Evolutionary conservation across 64 coral and sea anemone genomes (phyloP).

Genomic region (Porites lutea): DNA sequence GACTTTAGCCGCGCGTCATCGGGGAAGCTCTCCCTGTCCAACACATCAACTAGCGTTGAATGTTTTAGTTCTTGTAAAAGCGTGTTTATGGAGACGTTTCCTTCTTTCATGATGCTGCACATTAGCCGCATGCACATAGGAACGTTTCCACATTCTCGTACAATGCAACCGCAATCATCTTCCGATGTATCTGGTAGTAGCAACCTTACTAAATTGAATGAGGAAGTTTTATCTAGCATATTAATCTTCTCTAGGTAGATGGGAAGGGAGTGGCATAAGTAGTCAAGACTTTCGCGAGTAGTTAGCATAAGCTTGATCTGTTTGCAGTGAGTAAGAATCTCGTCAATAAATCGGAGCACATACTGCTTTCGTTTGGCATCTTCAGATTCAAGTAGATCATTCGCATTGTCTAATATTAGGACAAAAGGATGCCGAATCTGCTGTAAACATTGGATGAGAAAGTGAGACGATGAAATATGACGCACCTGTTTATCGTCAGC

Average conservation of each 20-base stretch:
- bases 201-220: neutral
- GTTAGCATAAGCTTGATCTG: neutral
- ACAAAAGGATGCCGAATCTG: neutral
- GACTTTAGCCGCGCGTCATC: neutral
- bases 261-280: neutral
- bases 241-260: neutral
- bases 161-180: neutral
- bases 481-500: neutral
- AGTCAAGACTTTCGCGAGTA: too few species aligned
- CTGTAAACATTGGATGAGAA: neutral
- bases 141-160: neutral
- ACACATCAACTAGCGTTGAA: neutral
- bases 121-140: neutral
- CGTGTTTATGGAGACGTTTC: neutral
- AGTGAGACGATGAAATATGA: neutral
- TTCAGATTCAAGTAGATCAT: constrained; percentile 8
- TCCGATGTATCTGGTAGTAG: neutral
- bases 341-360: neutral
- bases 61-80: neutral
- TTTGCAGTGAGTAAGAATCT: neutral
- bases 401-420: too few species aligned
- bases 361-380: neutral
- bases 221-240: neutral
- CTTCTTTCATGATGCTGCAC: neutral
- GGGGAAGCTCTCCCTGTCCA: neutral